phyloP scores from a whole-genome alignment of 2,888 invertebrate species.

The Silvanus unidentatus region DNA sequence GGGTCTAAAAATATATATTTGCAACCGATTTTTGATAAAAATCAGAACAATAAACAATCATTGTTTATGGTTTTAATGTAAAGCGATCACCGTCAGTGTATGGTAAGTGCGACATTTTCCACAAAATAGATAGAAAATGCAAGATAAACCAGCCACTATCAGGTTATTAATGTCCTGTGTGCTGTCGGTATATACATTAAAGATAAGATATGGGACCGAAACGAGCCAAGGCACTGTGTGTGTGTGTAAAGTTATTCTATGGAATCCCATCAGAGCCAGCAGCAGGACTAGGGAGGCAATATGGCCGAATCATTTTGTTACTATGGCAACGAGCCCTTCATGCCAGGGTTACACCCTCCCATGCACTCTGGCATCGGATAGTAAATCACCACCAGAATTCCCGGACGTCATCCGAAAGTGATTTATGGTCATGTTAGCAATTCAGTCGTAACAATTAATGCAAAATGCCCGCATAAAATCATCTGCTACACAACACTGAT shows the following conservation, averaged over 20 bases:
- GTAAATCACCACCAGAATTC: slow-evolving; percentile 27
- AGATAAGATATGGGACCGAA: slow-evolving; percentile 32
- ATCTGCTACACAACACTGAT: slow-evolving; percentile 6
- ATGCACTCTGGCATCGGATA: slow-evolving; percentile 9
- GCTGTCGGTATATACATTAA: slow-evolving; percentile 23
- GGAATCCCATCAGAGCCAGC: slow-evolving; percentile 24
- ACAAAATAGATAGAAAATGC: slow-evolving; percentile 14
- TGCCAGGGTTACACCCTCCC: slow-evolving; percentile 35
- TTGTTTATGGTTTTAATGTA: slow-evolving; percentile 3
- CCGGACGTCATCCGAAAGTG: slow-evolving; percentile 28
- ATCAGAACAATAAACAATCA: slow-evolving; percentile 1
- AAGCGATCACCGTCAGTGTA: not conserved
- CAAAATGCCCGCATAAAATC: slow-evolving; percentile 13
- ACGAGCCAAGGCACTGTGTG: not conserved
- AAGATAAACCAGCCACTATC: slow-evolving; percentile 18
- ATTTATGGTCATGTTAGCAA: slow-evolving; percentile 27
- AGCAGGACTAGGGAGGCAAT: slow-evolving; percentile 26
- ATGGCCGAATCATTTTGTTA: slow-evolving; percentile 39
- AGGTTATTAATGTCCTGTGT: slow-evolving; percentile 23
- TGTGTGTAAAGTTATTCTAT: not conserved
- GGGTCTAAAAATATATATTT: too few species aligned
- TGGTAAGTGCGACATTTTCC: slow-evolving; percentile 1
- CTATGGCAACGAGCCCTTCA: slow-evolving; percentile 41
- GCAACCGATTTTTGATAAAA: not conserved
- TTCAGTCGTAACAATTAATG: slow-evolving; percentile 23